Evolutionary conservation across 1,140 invertebrate species (phyloP).

Genomic region (Platyura marginata): DNA sequence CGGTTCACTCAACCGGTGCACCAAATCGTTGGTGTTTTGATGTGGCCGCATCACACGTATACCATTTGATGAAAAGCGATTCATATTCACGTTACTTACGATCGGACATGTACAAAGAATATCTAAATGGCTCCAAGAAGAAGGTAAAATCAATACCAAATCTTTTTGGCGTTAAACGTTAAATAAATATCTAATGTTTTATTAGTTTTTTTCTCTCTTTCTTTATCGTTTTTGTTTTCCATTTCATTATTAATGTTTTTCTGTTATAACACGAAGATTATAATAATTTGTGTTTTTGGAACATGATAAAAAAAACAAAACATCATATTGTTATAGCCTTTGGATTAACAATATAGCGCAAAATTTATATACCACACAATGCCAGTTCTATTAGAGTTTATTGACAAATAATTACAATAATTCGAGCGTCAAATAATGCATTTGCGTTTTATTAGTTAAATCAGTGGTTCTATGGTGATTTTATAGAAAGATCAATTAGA

Average conservation of each 20-base stretch:
- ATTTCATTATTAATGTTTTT: background rate
- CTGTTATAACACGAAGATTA: background rate
- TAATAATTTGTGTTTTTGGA: background rate
- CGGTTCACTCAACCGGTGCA: constrained; percentile 23
- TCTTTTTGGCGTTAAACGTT: constrained; percentile 24
- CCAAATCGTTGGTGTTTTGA: constrained; percentile 93
- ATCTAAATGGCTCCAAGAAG: constrained; percentile 86
- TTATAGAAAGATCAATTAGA: background rate
- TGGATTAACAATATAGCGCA: background rate
- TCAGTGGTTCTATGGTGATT: background rate
- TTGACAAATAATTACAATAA: background rate
- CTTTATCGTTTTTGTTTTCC: background rate
- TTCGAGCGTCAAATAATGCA: background rate
- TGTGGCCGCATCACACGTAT: constrained; percentile 90
- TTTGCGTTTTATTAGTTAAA: background rate
- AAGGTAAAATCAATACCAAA: constrained; percentile 48
- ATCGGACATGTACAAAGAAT: constrained; percentile 98
- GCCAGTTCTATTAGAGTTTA: background rate
- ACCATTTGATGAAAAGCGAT: constrained; percentile 98
- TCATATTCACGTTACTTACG: constrained; percentile 94
- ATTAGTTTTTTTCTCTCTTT: background rate
- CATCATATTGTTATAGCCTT: background rate
- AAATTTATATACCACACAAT: background rate
- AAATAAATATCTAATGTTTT: constrained; percentile 7
- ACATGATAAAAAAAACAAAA: background rate